Base-by-base conservation (phyloP, 30 jellyfish, hydroid and myxozoan species). In the Chironex yamaguchii region DNA sequence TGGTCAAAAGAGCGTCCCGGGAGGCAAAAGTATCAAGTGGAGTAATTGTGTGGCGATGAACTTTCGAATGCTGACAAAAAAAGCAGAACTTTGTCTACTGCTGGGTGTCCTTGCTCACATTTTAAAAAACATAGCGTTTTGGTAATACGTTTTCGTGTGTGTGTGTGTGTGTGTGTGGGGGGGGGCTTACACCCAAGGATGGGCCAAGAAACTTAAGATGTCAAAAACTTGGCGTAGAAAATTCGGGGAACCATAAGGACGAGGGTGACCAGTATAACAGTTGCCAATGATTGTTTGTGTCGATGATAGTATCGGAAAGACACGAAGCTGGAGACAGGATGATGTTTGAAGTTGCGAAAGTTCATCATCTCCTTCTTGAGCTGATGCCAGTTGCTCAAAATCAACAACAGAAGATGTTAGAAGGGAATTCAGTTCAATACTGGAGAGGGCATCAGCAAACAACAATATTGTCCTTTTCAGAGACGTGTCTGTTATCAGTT, bases 141-240 rank as follows among this genome's bases (percentile, higher is more conserved):
- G 11, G 74, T 48, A 4, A 80, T 35, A 1, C 62, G 84, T 1
- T 22, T 28, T 80, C n/a, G n/a, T n/a, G n/a, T n/a, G n/a, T n/a
- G n/a, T n/a, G n/a, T n/a, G n/a, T n/a, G n/a, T n/a, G n/a, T n/a
- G n/a, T n/a, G n/a, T n/a, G n/a, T n/a, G n/a, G 79, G 2, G 91
- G 1, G 82, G 62, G 12, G 91, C 91, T 31, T 73, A 32, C 12
- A 62, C 64, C 2, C 83, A 71, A 23, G 91, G 84, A 35, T 80
- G 73, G 0, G 54, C n/a, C 0, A 62, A 42, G 62, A 29, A 23
- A 32, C 64, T 73, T 1, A 80, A 62, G 12, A 11, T 49, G 23
- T 36, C 87, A 6, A 65, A 65, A 21, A 25, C 29, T 12, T 20
- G 62, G 33, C 79, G 62, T 9, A 29, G 62, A 25, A 65, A 65